These are phyloP conservation scores for Tenebrosternarchus preto DNA, from an alignment of 2,113 vertebrate species.

Conservation along the genomic window DNA sequence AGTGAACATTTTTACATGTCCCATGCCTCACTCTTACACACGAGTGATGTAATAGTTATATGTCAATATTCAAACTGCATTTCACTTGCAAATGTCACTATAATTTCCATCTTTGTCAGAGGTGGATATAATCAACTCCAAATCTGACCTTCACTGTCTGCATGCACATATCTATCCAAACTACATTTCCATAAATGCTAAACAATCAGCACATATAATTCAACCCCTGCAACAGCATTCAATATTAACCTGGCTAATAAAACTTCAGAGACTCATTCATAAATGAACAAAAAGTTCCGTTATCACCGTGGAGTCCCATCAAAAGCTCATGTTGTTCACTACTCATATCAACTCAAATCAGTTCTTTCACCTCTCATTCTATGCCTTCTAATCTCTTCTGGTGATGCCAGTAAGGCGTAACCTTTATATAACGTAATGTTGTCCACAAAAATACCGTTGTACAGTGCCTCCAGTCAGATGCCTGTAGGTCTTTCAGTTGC, in stretches of 20 bases:
- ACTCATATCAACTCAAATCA: background rate
- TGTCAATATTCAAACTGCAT: background rate
- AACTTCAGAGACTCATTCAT: too few species aligned
- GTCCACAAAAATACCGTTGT: background rate
- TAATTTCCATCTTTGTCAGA: background rate
- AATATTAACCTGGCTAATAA: background rate
- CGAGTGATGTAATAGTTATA: background rate
- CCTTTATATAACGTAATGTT: too few species aligned
- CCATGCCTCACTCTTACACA: background rate
- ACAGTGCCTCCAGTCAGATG: background rate
- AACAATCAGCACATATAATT: background rate
- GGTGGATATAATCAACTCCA: background rate
- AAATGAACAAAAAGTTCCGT: background rate
- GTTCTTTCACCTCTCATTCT: background rate
- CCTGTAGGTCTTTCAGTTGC: background rate
- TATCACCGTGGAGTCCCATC: too few species aligned
- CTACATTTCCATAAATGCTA: background rate
- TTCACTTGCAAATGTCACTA: slow-evolving; percentile 29
- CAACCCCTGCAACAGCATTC: background rate
- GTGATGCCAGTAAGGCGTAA: too few species aligned
- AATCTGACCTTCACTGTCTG: background rate
- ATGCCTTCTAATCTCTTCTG: background rate
- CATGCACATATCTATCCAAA: background rate
- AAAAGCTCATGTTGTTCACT: too few species aligned
- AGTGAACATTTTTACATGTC: background rate